Evolutionary conservation across 1,140 invertebrate species (phyloP), one percentile per base, ranked within the genome.

Genomic region (Neomicropteryx cornuta): DNA sequence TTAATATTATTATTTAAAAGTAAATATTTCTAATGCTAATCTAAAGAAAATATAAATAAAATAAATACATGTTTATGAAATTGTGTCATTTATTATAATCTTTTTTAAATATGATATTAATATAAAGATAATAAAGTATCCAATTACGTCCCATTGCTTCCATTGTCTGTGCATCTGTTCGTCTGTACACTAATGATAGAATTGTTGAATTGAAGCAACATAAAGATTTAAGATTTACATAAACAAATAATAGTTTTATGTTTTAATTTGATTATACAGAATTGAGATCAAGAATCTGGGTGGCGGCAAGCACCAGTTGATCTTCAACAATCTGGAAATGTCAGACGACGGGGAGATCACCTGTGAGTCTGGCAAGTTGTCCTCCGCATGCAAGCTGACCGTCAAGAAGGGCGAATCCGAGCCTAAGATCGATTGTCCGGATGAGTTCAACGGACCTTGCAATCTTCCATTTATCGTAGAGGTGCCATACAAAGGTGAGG

Each of bases 211-310:
- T n/a, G n/a, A n/a, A n/a, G n/a, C n/a, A 27, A 8, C 23, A 27
- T 27, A 8, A 27, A 8, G 23, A 27, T 27, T 27, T 27, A 8
- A 27, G 8, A 27, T 27, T 27, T 27, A 27, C 23, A 27, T 27
- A 8, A 17, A 32, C 18, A 17, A 8, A 32, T 33, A 20, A 33
- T 22, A 5, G 17, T 22, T 18, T 29, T 11, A 21, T 37, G 23
- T 24, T 40, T 46, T 48, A 23, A 33, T 33, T 34, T 24, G 23
- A 27, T 41, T 13, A 24, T 22, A 20, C 37, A 80, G 83, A 53
- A 66, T 91, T 41, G 83, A 91, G 66, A 81, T 93, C 17, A 91
- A 92, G 51, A 91, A 90, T 63, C 62, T 92, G 29, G 89, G 88
- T 30, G 87, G 87, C 53, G 90, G 89, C 24, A 88, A 90, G 59